Base-by-base conservation (phyloP, 2,888 invertebrate genomes). In the Scaptomyza cyrtandrae region DNA sequence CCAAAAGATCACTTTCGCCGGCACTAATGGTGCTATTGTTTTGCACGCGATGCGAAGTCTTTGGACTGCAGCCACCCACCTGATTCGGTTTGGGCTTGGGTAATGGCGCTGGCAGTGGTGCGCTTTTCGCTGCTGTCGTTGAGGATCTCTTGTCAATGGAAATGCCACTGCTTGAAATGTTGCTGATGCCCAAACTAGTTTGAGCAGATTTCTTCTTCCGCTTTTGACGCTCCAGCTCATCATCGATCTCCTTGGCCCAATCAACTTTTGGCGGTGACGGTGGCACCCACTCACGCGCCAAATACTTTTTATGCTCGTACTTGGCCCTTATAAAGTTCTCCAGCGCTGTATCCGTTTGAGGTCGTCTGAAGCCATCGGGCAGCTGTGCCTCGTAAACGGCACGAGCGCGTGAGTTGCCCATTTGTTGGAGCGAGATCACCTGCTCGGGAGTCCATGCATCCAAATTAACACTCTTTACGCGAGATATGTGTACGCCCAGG, bases 401-500 rank as follows among this genome's bases (percentile, higher is more conserved):
- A 54, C 99, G 94, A 0, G 98, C 99, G 77, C 97, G 93, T 0
- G 98, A 98, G 92, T 99, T 99, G 10, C 99, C 99, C 97, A 99
- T 99, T 92, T 98, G 98, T 92, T 99, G 98, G 84, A 99, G 94
- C 72, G 95, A 95, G 59, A 95, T 97, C 76, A 98, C 97, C 95
- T 99, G 99, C 91, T 99, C 99, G 0, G 98, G 97, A 9, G 98
- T 98, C 99, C 99, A 99, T 43, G 98, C 94, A 93, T 99, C 99
- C 71, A 99, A 94, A 92, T 99, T 99, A 71, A 99, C 98, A 52
- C 99, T 99, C 93, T 99, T 99, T 61, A 99, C 99, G 93, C 97
- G 97, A 72, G 99, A 99, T 93, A 99, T 98, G 93, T 99, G 99
- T 10, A 99, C 99, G 46, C 99, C 99, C 50, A 99, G 94, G 93